phyloP scores from a whole-genome alignment of 2,797 vertebrate species.

The Lagodon rhomboides region DNA sequence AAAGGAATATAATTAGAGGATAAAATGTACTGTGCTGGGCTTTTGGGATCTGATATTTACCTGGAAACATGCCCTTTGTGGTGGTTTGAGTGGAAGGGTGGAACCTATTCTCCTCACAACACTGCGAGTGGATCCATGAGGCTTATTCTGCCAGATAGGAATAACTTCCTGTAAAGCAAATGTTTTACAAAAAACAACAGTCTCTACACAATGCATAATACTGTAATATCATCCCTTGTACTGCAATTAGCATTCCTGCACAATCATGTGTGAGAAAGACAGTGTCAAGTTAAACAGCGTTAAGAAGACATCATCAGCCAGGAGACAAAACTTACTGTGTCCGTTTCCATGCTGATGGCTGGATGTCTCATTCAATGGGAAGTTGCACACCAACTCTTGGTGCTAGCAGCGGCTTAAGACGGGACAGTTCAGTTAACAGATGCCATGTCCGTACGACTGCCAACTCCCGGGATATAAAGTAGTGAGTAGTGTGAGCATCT shows the following conservation, averaged over 20 bases:
- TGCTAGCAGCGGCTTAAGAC: constrained; percentile 42
- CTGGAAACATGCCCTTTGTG: constrained; percentile 95
- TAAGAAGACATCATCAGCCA: not conserved
- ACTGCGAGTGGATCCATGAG: constrained; percentile 94
- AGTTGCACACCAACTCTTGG: constrained; percentile 50
- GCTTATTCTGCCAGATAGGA: constrained; percentile 99
- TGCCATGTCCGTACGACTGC: constrained; percentile 61
- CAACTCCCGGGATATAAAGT: constrained; percentile 48
- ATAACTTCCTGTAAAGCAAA: constrained; percentile 86
- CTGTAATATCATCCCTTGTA: not conserved
- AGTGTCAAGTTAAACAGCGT: constrained; percentile 2
- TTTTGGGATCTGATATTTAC: constrained; percentile 71
- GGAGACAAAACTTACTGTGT: constrained; percentile 80
- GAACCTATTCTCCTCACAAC: constrained; percentile 98
- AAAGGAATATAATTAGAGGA: not conserved
- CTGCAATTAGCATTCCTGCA: not conserved
- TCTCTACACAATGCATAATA: not conserved
- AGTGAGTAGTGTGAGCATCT: constrained; percentile 60
- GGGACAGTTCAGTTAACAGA: constrained; percentile 59
- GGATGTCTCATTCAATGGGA: constrained; percentile 54
- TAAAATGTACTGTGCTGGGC: not conserved
- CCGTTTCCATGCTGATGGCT: constrained; percentile 86
- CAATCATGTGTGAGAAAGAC: not conserved
- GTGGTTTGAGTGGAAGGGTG: constrained; percentile 94
- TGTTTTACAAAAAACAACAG: not conserved